Evolutionary conservation across 1,140 invertebrate species (phyloP), one percentile per base, ranked within the genome.

Genomic region (Drosophila bocqueti): DNA sequence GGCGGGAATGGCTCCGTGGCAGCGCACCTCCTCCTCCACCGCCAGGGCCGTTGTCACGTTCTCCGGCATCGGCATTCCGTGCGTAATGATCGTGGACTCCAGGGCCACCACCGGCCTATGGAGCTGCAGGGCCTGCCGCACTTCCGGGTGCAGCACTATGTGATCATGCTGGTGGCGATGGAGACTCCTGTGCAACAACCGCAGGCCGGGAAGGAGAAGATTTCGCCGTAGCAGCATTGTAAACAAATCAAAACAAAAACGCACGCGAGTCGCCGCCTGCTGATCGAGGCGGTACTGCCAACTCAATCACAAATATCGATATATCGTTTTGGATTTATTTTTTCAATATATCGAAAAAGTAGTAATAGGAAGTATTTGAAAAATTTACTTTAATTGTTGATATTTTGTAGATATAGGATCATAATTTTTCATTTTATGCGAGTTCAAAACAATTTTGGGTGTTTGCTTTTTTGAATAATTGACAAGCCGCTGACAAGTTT

Each of bases 11-110:
- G 95, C 97, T 50, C 97, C 97, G 95, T 98, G 85, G 43, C 92
- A 79, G 76, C 95, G 94, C 7, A 99, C 94, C 62, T 96, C 95
- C 65, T 96, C 91, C 93, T 99, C 97, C 1, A 99, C 96, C 90
- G 95, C 93, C 16, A 96, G 42, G 6, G 98, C 98, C 34, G 97
- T 99, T 76, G 96, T 93, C 50, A 99, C 94, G 94, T 99, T 99
- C 42, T 96, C 93, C 1, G 99, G 99, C 94, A 96, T 97, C 0
- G 99, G 98, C 96, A 99, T 98, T 46, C 99, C 99, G 94, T 99
- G 99, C 3, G 98, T 99, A 47, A 99, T 98, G 54, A 99, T 99
- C 4, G 99, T 98, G 15, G 98, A 98, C 94, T 99, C 99, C 71
- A 99, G 93, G 5, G 98, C 98, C 9, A 99, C 98, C 58, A 99